Evolutionary conservation across 2,797 vertebrate genomes (phyloP), one percentile per base, ranked within the genome.

Genomic region (Gobionotothen gibberifrons): DNA sequence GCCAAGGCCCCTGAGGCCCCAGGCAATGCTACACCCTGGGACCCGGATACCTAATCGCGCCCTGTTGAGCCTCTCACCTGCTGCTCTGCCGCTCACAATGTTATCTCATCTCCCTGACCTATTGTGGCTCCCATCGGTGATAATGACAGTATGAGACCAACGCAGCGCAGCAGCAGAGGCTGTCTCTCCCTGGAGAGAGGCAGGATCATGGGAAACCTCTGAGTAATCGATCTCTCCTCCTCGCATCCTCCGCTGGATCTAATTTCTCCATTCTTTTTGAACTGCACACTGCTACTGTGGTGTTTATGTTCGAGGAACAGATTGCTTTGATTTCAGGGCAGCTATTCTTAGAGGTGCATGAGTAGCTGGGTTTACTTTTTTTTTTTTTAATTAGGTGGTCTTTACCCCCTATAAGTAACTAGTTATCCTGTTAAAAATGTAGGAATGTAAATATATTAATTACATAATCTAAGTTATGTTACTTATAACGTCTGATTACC

Each of bases 21-120:
- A 74, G 90, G 95, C 94, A 95, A 96, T 44, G 94, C 91, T 94
- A 95, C 94, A 95, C 95, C 93, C 94, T 96, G 95, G 87, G 95
- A 96, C 89, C 94, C 84, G 74, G 92, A 93, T 84, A 95, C 90
- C 90, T 93, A 94, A 95, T 95, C 93, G 85, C 86, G 88, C 84
- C 88, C 86, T 83, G 89, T 91, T 88, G 91, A 94, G 93, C 81
- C 91, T 91, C 93, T 94, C 94, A 94, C 94, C 94, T 95, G 93
- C 91, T 94, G 92, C 91, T 93, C 82, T 29, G 32, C 19, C 54
- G 72, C 85, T 84, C 89, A 93, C 92, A 92, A 92, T 94, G 93
- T 93, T 94, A 95, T 95, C 94, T 94, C 93, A 94, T 95, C 93
- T 94, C 88, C 68, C 87, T 89, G 92, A 92, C 86, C 93, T 87